phyloP scores from a whole-genome alignment of 1,140 invertebrate species.

The Formica exsecta region DNA sequence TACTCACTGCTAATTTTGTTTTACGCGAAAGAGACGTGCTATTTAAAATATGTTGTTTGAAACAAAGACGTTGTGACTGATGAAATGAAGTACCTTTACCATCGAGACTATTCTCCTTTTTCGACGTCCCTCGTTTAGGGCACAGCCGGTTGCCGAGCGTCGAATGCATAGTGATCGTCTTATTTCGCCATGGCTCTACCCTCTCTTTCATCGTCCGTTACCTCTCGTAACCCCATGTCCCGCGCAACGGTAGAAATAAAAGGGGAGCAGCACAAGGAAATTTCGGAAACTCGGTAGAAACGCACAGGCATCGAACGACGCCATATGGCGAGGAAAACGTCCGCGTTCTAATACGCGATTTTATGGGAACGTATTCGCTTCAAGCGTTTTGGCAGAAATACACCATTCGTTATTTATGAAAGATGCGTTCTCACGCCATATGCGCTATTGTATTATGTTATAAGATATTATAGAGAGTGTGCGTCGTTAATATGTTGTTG shows the following conservation, averaged over 20 bases:
- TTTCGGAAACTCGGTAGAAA: slow-evolving; percentile 11
- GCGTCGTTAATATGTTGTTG: background rate
- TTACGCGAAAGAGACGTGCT: background rate
- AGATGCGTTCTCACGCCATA: background rate
- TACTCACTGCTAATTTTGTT: background rate
- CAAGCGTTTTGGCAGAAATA: background rate
- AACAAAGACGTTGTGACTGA: background rate
- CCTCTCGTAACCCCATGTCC: slow-evolving; percentile 5
- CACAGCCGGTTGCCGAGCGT: slow-evolving; percentile 35
- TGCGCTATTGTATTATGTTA: background rate
- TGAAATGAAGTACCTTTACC: slow-evolving; percentile 13
- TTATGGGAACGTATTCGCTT: slow-evolving; percentile 40
- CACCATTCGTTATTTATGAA: slow-evolving; percentile 22
- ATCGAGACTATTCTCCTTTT: slow-evolving; percentile 3
- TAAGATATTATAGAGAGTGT: background rate
- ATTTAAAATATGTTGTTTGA: background rate
- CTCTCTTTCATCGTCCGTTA: slow-evolving; percentile 61
- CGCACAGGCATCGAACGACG: background rate
- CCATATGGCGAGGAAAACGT: slow-evolving; percentile 59
- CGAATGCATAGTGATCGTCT: slow-evolving; percentile 78
- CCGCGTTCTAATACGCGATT: slow-evolving; percentile 36
- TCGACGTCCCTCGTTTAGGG: slow-evolving; percentile 23
- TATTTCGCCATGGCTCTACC: slow-evolving; percentile 65
- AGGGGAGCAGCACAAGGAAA: slow-evolving; percentile 22
- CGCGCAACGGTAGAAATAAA: slow-evolving; percentile 45